phyloP scores from a whole-genome alignment of 2,113 vertebrate species.

The Sminthopsis crassicaudata region DNA sequence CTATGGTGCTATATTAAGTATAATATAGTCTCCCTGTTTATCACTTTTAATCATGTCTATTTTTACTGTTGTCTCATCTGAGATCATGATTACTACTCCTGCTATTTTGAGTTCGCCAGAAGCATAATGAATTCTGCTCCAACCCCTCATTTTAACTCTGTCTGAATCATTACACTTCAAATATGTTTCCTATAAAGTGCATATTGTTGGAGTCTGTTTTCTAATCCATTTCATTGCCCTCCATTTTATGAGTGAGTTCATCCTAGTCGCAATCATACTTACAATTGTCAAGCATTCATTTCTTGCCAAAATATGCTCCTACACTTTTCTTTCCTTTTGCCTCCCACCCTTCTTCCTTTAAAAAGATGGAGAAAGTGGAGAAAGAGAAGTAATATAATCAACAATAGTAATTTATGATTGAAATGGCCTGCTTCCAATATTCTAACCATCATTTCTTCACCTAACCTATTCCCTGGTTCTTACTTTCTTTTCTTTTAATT shows the following conservation, averaged over 20 bases:
- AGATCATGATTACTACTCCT: not conserved
- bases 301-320: not conserved
- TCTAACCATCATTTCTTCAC: not conserved
- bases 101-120: not conserved
- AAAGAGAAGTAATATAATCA: not conserved
- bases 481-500: not conserved
- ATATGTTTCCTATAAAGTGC: not conserved
- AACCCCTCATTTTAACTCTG: not conserved
- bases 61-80: not conserved
- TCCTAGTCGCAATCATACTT: not conserved
- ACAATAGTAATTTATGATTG: not conserved
- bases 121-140: not conserved
- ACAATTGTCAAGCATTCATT: not conserved
- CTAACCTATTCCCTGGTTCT: not conserved
- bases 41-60: not conserved
- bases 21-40: not conserved
- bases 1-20: not conserved
- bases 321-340: not conserved
- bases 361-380: not conserved
- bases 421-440: not conserved
- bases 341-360: not conserved
- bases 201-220: not conserved
- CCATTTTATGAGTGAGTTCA: not conserved
- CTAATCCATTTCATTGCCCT: not conserved
- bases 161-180: not conserved